Conservation (phyloP, 2,888 invertebrate genomes). For the Dinocampus coccinellae region DNA sequence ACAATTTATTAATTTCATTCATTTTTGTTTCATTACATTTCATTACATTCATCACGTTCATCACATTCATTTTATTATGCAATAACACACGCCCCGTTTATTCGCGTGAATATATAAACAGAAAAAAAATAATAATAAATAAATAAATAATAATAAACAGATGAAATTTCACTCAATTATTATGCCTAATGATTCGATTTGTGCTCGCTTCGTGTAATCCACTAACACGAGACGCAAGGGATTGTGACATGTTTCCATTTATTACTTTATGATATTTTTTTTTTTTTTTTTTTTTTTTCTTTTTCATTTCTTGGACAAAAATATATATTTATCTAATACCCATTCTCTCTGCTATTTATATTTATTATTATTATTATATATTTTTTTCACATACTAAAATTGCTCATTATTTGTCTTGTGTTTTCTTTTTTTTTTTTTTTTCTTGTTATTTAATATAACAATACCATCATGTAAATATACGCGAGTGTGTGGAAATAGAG, state of each 20-base stretch:
- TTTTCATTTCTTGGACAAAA: neutral
- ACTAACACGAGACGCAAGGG: constrained; percentile 50
- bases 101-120: constrained; percentile 28
- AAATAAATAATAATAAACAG: neutral
- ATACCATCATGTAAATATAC: constrained; percentile 7
- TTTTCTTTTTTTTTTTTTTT: neutral
- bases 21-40: constrained; percentile 5
- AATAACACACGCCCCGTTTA: constrained; percentile 35
- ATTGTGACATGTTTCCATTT: constrained; percentile 43
- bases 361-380: neutral
- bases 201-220: constrained; percentile 56
- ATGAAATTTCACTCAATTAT: constrained; percentile 41
- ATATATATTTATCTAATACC: neutral
- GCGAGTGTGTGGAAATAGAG: neutral
- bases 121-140: neutral
- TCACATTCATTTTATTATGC: too few species aligned
- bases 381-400: constrained; percentile 14
- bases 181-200: constrained; percentile 52
- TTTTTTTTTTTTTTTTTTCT: constrained; percentile 2
- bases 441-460: constrained; percentile 13
- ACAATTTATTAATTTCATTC: neutral
- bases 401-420: constrained; percentile 3
- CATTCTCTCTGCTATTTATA: neutral
- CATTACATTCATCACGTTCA: constrained; percentile 18
- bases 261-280: constrained; percentile 13